Evolutionary conservation across 1,140 invertebrate genomes (phyloP).

Genomic region (Rhopalosiphum maidis): DNA sequence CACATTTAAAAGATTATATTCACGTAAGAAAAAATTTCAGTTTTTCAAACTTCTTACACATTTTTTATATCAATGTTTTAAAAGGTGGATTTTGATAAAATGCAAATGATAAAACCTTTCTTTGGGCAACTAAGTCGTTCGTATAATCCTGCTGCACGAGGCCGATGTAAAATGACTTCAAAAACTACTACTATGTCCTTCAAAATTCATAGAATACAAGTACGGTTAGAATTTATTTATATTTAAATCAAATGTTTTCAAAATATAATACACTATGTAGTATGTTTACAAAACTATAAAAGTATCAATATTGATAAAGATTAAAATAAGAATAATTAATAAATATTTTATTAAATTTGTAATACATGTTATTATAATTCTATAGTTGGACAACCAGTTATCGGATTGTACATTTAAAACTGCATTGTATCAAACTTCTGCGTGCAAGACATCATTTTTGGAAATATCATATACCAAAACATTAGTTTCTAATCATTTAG

Average conservation of each 20-base stretch:
- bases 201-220: conserved; percentile 73
- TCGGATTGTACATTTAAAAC: conserved; percentile 78
- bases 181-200: conserved; percentile 74
- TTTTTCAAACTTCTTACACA: conserved; percentile 41
- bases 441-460: conserved; percentile 68
- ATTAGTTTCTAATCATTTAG: conserved; percentile 66
- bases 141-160: conserved; percentile 78
- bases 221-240: conserved; percentile 60
- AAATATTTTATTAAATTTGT: background rate
- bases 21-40: conserved; percentile 63
- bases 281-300: background rate
- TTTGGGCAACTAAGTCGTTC: conserved; percentile 78
- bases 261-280: background rate
- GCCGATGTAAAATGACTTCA: conserved; percentile 75
- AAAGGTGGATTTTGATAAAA: conserved; percentile 81
- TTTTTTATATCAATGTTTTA: background rate
- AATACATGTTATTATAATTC: conserved; percentile 59
- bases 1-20: conserved; percentile 77
- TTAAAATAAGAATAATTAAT: background rate
- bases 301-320: background rate
- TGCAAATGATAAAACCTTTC: conserved; percentile 88
- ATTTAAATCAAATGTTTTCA: conserved; percentile 9
- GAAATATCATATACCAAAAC: conserved; percentile 73
- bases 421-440: conserved; percentile 70
- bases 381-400: conserved; percentile 82